Evolutionary conservation across 2,797 vertebrate genomes (phyloP).

Genomic region (Sebastes minor): DNA sequence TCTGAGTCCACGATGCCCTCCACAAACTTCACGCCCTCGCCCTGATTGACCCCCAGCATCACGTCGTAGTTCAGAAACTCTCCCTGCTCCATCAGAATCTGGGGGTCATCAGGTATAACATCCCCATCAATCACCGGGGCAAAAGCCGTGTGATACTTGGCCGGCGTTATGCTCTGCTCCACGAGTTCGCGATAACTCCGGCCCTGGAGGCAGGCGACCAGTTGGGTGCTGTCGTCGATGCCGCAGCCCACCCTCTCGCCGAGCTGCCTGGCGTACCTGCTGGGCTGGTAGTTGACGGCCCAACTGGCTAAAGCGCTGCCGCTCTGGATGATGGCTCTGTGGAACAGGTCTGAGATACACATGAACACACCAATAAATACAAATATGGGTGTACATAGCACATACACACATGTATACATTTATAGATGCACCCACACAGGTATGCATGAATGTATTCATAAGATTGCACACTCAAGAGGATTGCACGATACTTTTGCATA

Average conservation of each 20-base stretch:
- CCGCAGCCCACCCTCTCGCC: conserved; percentile 95
- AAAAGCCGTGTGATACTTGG: conserved; percentile 97
- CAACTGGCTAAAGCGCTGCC: conserved; percentile 97
- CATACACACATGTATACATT: background rate
- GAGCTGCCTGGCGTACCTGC: conserved; percentile 92
- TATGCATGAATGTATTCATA: conserved; percentile 6
- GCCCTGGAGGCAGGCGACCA: conserved; percentile 93
- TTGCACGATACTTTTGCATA: conserved; percentile 9
- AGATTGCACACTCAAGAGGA: conserved; percentile 2
- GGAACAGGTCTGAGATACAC: conserved; percentile 90
- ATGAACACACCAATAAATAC: conserved; percentile 23
- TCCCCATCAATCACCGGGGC: conserved; percentile 98
- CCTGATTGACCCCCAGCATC: conserved; percentile 98
- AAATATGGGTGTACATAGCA: background rate
- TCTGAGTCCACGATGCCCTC: conserved; percentile 94
- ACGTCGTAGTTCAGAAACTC: conserved; percentile 99
- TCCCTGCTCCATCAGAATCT: conserved; percentile 99
- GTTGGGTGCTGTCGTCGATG: conserved; percentile 91
- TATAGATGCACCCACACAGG: conserved; percentile 6
- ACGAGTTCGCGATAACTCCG: conserved; percentile 93
- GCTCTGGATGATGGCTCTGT: conserved; percentile 98
- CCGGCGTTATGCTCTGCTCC: conserved; percentile 91
- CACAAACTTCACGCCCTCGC: conserved; percentile 94
- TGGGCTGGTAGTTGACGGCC: conserved; percentile 98
- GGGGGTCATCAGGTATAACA: conserved; percentile 97